A percentile compares a stretch with the other conserved stretches of the same genome.
Conservation (phyloP, 2,797 vertebrate genomes). For the Hozukius guyotensis region DNA sequence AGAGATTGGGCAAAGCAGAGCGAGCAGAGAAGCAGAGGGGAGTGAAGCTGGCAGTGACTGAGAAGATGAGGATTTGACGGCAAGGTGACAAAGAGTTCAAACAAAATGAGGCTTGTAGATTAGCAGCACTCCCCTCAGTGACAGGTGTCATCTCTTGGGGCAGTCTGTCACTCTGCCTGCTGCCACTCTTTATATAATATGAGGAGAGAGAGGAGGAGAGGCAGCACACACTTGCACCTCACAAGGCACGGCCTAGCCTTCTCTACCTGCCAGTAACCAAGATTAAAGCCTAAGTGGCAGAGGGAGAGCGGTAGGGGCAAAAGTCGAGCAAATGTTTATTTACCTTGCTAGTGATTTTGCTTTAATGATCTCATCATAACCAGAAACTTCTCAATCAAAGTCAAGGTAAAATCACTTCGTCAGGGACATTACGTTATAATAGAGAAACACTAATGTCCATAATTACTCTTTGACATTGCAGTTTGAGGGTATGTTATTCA, state of each 20-base stretch:
- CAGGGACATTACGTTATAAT: slow-evolving; percentile 28
- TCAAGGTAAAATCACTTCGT: slow-evolving; percentile 35
- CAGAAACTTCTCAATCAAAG: slow-evolving; percentile 29
- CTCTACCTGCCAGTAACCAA: slow-evolving; percentile 78
- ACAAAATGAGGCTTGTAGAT: slow-evolving; percentile 99
- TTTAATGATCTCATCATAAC: slow-evolving; percentile 38
- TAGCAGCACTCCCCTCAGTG: slow-evolving; percentile 93
- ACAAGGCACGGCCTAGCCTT: slow-evolving; percentile 69
- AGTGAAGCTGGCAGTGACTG: slow-evolving; percentile 89
- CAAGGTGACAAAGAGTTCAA: slow-evolving; percentile 95
- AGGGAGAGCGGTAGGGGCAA: slow-evolving; percentile 51
- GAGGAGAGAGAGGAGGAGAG: slow-evolving; percentile 62
- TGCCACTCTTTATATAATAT: slow-evolving; percentile 96
- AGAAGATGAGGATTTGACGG: slow-evolving; percentile 97
- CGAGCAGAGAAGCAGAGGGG: slow-evolving; percentile 65
- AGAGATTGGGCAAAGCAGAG: slow-evolving; percentile 63
- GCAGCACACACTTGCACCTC: slow-evolving; percentile 76
- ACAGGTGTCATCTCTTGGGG: slow-evolving; percentile 99
- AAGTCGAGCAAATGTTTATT: slow-evolving; percentile 65
- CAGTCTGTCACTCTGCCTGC: slow-evolving; percentile 97
- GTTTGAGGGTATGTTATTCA: slow-evolving; percentile 28
- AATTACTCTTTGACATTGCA: slow-evolving; percentile 47
- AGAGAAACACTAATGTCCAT: slow-evolving; percentile 32
- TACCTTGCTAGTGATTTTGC: slow-evolving; percentile 23
- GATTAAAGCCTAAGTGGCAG: slow-evolving; percentile 80